Evolutionary conservation across 2,888 invertebrate species (phyloP).

Genomic region (Mesochorus sp.): DNA sequence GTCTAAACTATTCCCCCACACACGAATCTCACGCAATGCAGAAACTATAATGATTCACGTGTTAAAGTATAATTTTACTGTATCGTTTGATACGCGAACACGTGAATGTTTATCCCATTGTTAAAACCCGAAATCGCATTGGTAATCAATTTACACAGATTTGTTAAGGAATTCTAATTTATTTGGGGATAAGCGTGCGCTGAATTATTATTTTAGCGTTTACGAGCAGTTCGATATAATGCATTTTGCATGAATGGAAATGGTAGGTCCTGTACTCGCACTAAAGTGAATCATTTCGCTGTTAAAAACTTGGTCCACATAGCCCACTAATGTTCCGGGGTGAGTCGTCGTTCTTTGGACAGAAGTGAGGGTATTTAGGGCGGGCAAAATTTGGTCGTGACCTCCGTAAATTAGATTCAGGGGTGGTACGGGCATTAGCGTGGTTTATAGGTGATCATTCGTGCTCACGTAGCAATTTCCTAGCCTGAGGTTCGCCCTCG

Average conservation of each 20-base stretch:
- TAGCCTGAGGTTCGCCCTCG: constrained; percentile 50
- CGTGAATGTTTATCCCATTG: neutral
- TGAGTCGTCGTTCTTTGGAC: constrained; percentile 15
- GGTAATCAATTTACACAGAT: neutral
- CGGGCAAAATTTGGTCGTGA: constrained; percentile 59
- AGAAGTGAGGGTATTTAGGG: constrained; percentile 29
- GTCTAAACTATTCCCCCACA: neutral
- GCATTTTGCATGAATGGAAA: constrained; percentile 35
- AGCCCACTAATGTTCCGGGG: constrained; percentile 1
- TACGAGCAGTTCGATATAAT: neutral
- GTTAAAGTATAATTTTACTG: neutral
- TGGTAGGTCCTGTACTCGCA: constrained; percentile 9
- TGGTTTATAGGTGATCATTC: constrained; percentile 66
- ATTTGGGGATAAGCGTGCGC: neutral
- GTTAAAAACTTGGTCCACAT: constrained; percentile 38
- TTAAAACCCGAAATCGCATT: neutral
- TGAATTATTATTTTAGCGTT: neutral
- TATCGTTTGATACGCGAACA: neutral
- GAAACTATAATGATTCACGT: neutral
- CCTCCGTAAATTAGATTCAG: constrained; percentile 65
- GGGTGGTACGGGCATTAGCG: constrained; percentile 62
- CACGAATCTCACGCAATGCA: neutral
- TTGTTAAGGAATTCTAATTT: constrained; percentile 11
- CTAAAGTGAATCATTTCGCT: constrained; percentile 36
- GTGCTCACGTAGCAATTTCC: constrained; percentile 66